Percentiles rank a stretch among this genome's conserved stretches.
phyloP scores from a whole-genome alignment of 2,113 vertebrate species.

The Rousettus leschenaultii region DNA sequence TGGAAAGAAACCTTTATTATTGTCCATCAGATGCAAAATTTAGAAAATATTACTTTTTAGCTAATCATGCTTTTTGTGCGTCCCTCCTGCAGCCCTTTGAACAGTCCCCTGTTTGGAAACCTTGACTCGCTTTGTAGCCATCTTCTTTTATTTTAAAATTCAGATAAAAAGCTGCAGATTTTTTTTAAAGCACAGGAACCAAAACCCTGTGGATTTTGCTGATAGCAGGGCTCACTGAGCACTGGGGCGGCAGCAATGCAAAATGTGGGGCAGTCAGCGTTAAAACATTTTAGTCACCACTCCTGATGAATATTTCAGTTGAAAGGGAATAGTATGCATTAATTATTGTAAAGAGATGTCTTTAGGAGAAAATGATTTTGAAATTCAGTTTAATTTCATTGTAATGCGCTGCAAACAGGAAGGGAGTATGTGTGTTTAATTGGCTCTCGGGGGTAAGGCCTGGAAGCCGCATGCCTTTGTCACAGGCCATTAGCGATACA shows the following conservation, averaged over 20 bases:
- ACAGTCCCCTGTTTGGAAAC: neutral
- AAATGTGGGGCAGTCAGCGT: conserved; percentile 52
- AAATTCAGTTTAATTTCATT: conserved; percentile 86
- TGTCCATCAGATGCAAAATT: neutral
- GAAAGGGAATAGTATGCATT: conserved; percentile 80
- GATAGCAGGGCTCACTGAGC: neutral
- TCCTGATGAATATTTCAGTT: conserved; percentile 76
- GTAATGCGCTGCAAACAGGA: conserved; percentile 82
- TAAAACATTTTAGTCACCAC: conserved; percentile 31
- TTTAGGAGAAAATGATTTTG: conserved; percentile 84
- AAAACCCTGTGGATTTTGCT: neutral
- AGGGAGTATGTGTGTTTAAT: conserved; percentile 87
- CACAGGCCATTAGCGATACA: conserved; percentile 94
- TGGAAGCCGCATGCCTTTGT: conserved; percentile 92
- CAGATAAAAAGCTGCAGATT: conserved; percentile 40
- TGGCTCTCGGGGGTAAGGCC: conserved; percentile 93
- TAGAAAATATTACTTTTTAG: fast-evolving
- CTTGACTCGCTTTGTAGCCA: conserved; percentile 6
- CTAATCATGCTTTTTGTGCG: fast-evolving
- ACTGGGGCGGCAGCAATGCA: neutral
- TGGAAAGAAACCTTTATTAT: fast-evolving
- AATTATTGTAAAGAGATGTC: conserved; percentile 85
- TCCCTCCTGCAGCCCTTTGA: neutral
- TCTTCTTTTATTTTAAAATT: conserved; percentile 21
- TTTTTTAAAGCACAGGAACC: neutral